Evolutionary conservation across 2,797 vertebrate species (phyloP).

Genomic region (Siniperca undulata): DNA sequence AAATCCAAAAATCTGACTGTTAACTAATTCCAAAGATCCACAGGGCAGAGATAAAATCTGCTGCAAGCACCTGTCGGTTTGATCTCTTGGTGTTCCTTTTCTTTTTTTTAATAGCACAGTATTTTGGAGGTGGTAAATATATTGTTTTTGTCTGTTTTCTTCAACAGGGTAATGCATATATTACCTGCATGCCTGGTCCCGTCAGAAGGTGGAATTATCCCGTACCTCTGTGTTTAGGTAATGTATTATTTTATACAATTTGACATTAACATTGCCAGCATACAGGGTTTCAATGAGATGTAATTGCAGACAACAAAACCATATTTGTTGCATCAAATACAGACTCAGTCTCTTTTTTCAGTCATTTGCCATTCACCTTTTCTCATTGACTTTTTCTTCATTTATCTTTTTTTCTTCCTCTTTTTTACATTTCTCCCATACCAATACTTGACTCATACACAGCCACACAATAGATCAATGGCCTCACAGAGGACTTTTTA

Average conservation of each 20-base stretch:
- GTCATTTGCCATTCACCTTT: conserved; percentile 26
- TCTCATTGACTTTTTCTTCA: conserved; percentile 3
- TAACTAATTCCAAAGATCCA: conserved; percentile 46
- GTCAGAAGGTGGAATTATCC: conserved; percentile 99
- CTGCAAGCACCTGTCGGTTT: conserved; percentile 33
- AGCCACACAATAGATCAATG: conserved; percentile 45
- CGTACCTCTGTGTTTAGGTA: conserved; percentile 96
- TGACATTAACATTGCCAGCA: conserved; percentile 35
- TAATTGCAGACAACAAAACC: conserved; percentile 36
- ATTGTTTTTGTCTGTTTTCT: conserved; percentile 62
- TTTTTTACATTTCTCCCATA: conserved; percentile 18
- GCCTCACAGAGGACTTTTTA: conserved; percentile 51
- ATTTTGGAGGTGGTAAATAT: conserved; percentile 38
- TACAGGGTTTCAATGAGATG: conserved; percentile 41
- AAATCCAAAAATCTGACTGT: conserved; percentile 40
- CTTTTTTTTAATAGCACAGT: conserved; percentile 9
- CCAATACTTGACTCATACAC: conserved; percentile 23
- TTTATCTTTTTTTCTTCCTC: conserved; percentile 13
- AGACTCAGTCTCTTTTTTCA: background rate
- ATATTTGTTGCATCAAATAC: conserved; percentile 41
- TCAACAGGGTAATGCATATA: conserved; percentile 94
- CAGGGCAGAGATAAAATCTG: conserved; percentile 16
- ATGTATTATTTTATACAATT: conserved; percentile 53
- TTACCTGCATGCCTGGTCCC: conserved; percentile 99
- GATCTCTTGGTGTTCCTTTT: conserved; percentile 32